phyloP scores from a whole-genome alignment of 2,888 invertebrate genomes.

The Anarsia innoxiella region DNA sequence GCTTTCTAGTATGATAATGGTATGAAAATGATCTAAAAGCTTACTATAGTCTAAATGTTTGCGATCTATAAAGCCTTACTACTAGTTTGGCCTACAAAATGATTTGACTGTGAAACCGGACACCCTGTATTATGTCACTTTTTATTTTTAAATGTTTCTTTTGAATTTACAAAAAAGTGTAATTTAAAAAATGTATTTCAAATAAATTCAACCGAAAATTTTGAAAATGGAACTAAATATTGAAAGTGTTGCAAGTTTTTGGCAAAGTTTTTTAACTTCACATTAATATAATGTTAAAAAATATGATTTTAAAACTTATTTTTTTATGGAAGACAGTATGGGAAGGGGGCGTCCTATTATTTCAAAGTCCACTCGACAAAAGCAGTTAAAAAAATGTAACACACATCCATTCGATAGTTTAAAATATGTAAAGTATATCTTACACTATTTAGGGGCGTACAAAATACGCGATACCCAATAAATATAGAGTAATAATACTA shows the following conservation, averaged over 20 bases:
- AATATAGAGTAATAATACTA: constrained; percentile 38
- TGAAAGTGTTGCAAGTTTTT: no score
- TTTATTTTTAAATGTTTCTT: no score
- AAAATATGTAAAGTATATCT: constrained; percentile 22
- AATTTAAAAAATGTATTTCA: not conserved
- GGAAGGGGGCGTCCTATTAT: constrained; percentile 12
- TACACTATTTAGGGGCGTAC: constrained; percentile 19
- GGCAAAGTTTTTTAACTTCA: not conserved
- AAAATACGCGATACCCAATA: constrained; percentile 26
- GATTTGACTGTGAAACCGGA: not conserved
- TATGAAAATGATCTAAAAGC: no score
- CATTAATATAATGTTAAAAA: not conserved
- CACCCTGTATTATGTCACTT: no score
- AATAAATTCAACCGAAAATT: no score
- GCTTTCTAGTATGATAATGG: no score
- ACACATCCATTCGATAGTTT: constrained; percentile 19
- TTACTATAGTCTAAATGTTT: no score
- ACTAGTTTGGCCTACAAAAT: constrained; percentile 40
- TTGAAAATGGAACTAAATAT: no score
- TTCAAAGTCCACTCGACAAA: constrained; percentile 25
- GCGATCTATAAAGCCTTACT: constrained; percentile 31
- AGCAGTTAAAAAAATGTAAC: constrained; percentile 15
- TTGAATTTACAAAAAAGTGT: not conserved
- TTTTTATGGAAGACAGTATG: constrained; percentile 34
- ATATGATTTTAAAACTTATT: constrained; percentile 17